A percentile compares a stretch with the other conserved stretches of the same genome.
Conservation (phyloP, 2,797 vertebrate species). For the Melanotaenia pygmaea region DNA sequence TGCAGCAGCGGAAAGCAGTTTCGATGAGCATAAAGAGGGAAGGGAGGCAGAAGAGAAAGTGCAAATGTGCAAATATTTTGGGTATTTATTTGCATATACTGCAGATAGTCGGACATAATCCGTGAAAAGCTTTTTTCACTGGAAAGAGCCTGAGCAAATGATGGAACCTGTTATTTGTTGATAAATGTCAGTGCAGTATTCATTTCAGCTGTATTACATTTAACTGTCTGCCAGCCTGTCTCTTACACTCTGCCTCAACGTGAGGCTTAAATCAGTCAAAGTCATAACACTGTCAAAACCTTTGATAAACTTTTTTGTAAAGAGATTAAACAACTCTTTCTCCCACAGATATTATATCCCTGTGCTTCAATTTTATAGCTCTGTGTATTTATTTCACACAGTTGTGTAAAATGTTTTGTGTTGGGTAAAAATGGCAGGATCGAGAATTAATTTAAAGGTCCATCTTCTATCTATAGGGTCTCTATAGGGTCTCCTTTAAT, state of each 20-base stretch:
- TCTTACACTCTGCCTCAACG: slow-evolving; percentile 53
- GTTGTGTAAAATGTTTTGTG: not conserved
- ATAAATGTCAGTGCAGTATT: slow-evolving; percentile 44
- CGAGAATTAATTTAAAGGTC: too few species aligned
- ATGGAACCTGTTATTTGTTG: slow-evolving; percentile 56
- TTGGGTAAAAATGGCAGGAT: too few species aligned
- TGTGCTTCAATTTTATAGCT: slow-evolving; percentile 8
- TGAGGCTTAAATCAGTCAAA: too few species aligned
- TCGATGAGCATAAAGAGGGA: not conserved
- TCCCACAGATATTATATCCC: not conserved
- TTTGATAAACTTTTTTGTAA: not conserved
- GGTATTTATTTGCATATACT: not conserved
- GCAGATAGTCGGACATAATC: not conserved
- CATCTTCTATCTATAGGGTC: too few species aligned
- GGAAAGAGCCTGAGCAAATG: slow-evolving; percentile 36
- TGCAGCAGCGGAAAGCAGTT: not conserved
- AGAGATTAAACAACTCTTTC: not conserved
- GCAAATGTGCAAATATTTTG: not conserved
- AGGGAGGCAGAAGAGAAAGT: not conserved
- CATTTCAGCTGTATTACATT: slow-evolving; percentile 44
- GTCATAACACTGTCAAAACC: not conserved
- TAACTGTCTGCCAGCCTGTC: slow-evolving; percentile 52
- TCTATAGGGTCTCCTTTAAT: too few species aligned
- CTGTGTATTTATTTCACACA: not conserved
- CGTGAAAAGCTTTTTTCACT: slow-evolving; percentile 8